Conservation (phyloP, 2,113 vertebrate species). For the Sinocyclocheilus rhinocerous region DNA sequence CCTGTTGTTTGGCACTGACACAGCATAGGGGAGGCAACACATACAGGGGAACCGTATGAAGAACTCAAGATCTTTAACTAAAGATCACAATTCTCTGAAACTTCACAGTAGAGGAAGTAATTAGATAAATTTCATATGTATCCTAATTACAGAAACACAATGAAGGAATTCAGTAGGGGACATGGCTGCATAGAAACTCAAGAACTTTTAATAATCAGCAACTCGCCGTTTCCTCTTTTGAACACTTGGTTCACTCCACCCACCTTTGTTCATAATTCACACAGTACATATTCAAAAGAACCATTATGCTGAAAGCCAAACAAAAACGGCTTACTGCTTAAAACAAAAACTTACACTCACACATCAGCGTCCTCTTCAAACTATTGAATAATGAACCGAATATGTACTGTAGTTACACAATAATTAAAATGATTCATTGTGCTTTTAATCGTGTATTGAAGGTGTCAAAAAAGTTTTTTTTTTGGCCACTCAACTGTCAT, state of each 20-base stretch:
- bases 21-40: not conserved
- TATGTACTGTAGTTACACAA: not conserved
- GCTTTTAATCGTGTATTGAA: not conserved
- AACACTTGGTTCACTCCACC: not conserved
- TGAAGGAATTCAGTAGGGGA: not conserved
- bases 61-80: not conserved
- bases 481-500: not conserved
- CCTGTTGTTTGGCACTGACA: conserved; percentile 33
- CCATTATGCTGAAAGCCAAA: conserved; percentile 1
- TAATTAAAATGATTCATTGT: not conserved
- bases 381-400: not conserved
- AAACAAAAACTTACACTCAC: conserved; percentile 1
- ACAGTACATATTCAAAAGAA: conserved; percentile 4
- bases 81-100: not conserved
- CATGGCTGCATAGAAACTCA: not conserved
- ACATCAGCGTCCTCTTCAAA: not conserved
- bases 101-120: not conserved
- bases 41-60: not conserved
- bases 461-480: not conserved
- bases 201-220: not conserved
- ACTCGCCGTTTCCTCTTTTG: not conserved
- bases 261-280: conserved; percentile 4
- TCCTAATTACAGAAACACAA: not conserved
- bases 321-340: conserved; percentile 8
- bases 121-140: not conserved